A percentile compares a stretch with the other conserved stretches of the same genome.
These are phyloP conservation scores for Corythornis cristatus DNA, from an alignment of 2,113 vertebrate species.

Conservation along the genomic window DNA sequence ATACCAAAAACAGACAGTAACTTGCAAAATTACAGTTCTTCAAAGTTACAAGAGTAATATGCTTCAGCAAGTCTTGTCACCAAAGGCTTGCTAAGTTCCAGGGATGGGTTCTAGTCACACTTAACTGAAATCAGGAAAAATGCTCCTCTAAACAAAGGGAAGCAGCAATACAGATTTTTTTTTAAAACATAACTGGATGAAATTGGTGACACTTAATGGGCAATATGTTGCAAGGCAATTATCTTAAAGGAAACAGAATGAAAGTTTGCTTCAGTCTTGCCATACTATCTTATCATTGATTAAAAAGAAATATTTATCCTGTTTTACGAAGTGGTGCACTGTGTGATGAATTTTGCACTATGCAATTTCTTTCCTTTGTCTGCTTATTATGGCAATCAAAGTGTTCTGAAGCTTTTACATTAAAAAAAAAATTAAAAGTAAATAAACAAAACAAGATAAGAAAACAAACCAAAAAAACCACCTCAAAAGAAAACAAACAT, in stretches of 20 bases:
- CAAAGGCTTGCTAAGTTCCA: background rate
- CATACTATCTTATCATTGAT: background rate
- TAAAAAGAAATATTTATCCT: background rate
- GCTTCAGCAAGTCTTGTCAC: background rate
- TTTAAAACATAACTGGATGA: background rate
- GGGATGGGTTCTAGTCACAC: background rate
- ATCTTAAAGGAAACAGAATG: background rate
- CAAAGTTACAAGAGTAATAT: background rate
- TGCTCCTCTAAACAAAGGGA: background rate
- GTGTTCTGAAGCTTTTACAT: background rate
- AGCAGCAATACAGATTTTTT: background rate
- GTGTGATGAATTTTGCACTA: background rate
- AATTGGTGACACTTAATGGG: background rate
- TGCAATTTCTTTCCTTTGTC: background rate
- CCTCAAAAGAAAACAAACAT: background rate
- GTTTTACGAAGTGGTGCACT: background rate
- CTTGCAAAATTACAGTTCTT: background rate
- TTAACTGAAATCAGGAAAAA: background rate
- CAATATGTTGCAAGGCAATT: background rate
- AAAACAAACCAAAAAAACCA: background rate
- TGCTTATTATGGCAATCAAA: background rate
- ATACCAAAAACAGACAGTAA: background rate
- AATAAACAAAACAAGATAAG: no score
- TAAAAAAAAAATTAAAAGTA: no score
- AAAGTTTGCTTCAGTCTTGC: background rate